Percentiles rank a stretch among this genome's conserved stretches.
These are phyloP conservation scores for Phocoena phocoena DNA, from an alignment of 2,113 vertebrate genomes.

Conservation along the genomic window DNA sequence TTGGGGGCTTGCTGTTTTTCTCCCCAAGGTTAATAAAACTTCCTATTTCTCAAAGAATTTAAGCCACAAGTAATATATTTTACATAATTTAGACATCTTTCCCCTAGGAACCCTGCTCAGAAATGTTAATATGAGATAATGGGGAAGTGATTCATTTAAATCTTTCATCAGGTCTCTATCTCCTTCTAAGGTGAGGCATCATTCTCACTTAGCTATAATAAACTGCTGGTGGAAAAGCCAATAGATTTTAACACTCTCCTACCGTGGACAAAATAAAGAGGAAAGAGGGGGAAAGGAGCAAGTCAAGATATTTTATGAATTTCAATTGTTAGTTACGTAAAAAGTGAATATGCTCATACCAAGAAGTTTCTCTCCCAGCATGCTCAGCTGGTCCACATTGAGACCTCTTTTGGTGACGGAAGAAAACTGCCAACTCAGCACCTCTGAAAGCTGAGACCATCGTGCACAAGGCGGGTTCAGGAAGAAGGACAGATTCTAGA, in stretches of 20 bases:
- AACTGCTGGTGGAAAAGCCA: not conserved
- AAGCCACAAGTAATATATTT: not conserved
- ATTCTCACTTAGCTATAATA: not conserved
- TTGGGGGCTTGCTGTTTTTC: not conserved
- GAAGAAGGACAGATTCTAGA: constrained; percentile 92
- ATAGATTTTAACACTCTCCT: not conserved
- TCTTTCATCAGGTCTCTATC: not conserved
- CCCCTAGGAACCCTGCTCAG: not conserved
- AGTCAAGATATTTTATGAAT: not conserved
- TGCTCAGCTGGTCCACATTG: constrained; percentile 89
- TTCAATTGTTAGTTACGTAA: not conserved
- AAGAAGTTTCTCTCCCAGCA: constrained; percentile 89
- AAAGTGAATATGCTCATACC: constrained; percentile 75
- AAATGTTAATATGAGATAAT: not conserved
- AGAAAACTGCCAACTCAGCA: constrained; percentile 96
- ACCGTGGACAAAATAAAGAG: not conserved
- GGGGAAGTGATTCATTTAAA: not conserved
- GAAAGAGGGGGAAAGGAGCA: not conserved
- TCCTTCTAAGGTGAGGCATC: not conserved
- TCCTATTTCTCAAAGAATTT: not conserved
- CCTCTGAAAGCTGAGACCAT: constrained; percentile 92
- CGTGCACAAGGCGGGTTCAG: constrained; percentile 88
- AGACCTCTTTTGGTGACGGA: constrained; percentile 92
- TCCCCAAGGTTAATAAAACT: not conserved
- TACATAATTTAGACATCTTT: not conserved